These are phyloP conservation scores for Drosophila punjabiensis DNA, from an alignment of 1,140 invertebrate species.

Conservation along the genomic window DNA sequence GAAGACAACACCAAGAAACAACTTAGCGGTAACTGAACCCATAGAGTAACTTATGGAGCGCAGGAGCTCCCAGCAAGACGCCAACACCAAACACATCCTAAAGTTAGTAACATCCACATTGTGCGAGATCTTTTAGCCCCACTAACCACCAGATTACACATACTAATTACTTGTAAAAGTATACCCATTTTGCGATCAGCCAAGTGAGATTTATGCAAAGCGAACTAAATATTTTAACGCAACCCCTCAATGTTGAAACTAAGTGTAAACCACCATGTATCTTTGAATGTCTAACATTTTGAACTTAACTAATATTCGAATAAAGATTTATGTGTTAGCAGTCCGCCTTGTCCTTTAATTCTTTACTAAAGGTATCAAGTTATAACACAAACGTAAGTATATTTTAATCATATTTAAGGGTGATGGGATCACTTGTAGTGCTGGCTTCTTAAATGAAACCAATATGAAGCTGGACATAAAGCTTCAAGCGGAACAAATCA, in stretches of 20 bases:
- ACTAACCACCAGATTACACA: constrained; percentile 46
- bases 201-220: constrained; percentile 73
- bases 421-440: too few species aligned
- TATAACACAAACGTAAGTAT: too few species aligned
- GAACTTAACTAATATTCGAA: constrained; percentile 74
- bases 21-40: constrained; percentile 43
- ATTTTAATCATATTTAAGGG: too few species aligned
- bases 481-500: too few species aligned
- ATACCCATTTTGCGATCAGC: constrained; percentile 19
- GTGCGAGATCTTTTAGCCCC: constrained; percentile 28
- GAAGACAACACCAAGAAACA: constrained; percentile 61
- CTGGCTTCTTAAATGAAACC: too few species aligned
- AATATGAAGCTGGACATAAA: too few species aligned
- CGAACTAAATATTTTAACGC: constrained; percentile 65
- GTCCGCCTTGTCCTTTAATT: constrained; percentile 2
- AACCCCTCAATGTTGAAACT: constrained; percentile 60
- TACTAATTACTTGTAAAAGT: constrained; percentile 30
- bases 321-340: constrained; percentile 78
- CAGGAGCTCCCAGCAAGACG: constrained; percentile 69
- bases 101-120: constrained; percentile 6
- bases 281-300: constrained; percentile 80
- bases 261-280: constrained; percentile 66
- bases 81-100: constrained; percentile 35
- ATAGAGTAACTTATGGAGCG: constrained; percentile 1
- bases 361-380: too few species aligned